phyloP scores from a whole-genome alignment of 1,140 invertebrate genomes.

The Drosophila pseudoobscura region DNA sequence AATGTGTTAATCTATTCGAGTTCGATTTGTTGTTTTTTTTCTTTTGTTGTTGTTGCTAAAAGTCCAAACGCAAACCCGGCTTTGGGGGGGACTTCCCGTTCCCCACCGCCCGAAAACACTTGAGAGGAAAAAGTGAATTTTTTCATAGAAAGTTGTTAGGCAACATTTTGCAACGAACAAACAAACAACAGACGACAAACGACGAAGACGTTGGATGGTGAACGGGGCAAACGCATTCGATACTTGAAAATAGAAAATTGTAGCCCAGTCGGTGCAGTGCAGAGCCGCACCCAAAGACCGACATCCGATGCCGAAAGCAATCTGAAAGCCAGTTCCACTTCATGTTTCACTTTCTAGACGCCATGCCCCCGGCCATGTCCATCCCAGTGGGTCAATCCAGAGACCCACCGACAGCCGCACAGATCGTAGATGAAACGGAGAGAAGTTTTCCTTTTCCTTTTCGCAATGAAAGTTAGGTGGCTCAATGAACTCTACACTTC shows the following conservation, averaged over 20 bases:
- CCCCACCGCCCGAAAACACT: conserved; percentile 5
- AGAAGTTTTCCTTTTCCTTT: too few relatives aligned
- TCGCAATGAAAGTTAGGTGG: too few relatives aligned
- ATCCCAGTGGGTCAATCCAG: too few relatives aligned
- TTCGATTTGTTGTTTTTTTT: conserved; percentile 42
- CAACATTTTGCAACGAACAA: conserved; percentile 65
- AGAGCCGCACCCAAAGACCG: too few relatives aligned
- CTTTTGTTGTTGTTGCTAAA: conserved; percentile 42
- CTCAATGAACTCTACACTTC: background rate
- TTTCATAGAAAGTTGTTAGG: conserved; percentile 80
- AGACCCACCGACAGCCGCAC: too few relatives aligned
- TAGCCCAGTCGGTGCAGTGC: conserved; percentile 17
- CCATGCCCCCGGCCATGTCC: too few relatives aligned
- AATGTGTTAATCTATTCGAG: conserved; percentile 64
- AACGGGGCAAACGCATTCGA: conserved; percentile 43
- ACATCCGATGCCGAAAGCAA: too few relatives aligned
- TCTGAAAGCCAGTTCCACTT: too few relatives aligned
- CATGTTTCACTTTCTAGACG: too few relatives aligned
- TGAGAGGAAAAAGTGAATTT: conserved; percentile 77
- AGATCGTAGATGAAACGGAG: too few relatives aligned
- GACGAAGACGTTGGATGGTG: conserved; percentile 3
- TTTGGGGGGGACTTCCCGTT: conserved; percentile 6
- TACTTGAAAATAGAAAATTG: conserved; percentile 80
- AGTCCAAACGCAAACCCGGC: conserved; percentile 47
- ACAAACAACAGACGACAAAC: background rate